These are phyloP conservation scores for Cheilinus undulatus DNA, from an alignment of 2,113 vertebrate species.

Conservation along the genomic window DNA sequence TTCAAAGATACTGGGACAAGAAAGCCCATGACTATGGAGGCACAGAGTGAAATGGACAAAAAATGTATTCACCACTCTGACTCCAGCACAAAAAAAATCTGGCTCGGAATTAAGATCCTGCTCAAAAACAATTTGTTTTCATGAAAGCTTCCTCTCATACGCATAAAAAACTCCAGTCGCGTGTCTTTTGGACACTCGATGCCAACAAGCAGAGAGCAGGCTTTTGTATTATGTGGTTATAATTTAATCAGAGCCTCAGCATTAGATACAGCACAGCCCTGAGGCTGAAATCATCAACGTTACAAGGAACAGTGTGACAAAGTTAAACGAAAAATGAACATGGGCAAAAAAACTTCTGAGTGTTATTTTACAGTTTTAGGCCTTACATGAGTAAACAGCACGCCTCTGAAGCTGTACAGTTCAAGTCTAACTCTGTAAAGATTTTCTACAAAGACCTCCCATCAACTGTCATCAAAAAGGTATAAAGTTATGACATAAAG, in stretches of 20 bases:
- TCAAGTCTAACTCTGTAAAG: too few relatives aligned
- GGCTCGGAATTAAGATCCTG: not conserved
- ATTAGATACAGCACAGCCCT: not conserved
- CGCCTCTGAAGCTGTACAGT: too few relatives aligned
- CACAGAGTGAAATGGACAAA: slow-evolving; percentile 14
- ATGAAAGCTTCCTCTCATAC: not conserved
- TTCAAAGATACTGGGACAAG: too few relatives aligned
- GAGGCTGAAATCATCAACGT: not conserved
- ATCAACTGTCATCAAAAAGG: too few relatives aligned
- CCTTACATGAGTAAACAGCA: not conserved
- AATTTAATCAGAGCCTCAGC: not conserved
- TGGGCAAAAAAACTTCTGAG: not conserved
- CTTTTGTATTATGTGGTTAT: slow-evolving; percentile 3
- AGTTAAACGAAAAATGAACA: too few relatives aligned
- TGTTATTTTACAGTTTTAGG: not conserved
- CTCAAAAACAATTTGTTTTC: not conserved
- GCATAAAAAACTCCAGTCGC: not conserved
- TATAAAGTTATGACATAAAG: too few relatives aligned
- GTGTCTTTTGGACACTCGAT: not conserved
- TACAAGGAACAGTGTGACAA: not conserved
- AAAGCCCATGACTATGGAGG: too few relatives aligned
- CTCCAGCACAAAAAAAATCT: not conserved
- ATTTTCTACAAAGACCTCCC: too few relatives aligned
- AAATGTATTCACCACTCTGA: slow-evolving; percentile 8
- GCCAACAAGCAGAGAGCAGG: not conserved